Evolutionary conservation across 1,140 invertebrate genomes (phyloP), one percentile per base, ranked within the genome.

Genomic region (Trichogramma pretiosum): DNA sequence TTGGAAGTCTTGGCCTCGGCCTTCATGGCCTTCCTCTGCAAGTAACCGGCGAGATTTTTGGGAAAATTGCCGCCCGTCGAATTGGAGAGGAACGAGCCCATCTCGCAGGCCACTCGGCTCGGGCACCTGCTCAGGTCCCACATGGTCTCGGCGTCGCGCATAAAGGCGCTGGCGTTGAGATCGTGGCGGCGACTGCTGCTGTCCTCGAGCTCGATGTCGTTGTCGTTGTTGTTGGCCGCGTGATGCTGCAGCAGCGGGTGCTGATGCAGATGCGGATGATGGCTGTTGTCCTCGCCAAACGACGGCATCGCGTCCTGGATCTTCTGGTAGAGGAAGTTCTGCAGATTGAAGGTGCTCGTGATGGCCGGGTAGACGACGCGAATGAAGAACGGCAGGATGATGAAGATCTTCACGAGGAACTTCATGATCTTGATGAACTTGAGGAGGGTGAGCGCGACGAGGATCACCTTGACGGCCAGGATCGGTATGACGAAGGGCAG

Each of bases 381-480:
- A 8, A 58, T 28, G 5, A 64, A 33, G n/a, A 64, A 57, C 8
- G 62, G 62, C 22, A 64, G 5, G 3, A 64, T 18, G 7, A 64
- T 55, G 10, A 56, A 54, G 10, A 64, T 16, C 35, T 64, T 64
- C 0, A 62, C 24, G 4, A 58, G 33, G 2, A 64, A 28, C 36
- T 62, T 64, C 2, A 62, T 35, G 0, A 55, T 24, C 40, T 58
- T 56, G 18, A 64, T 47, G 39, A 64, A 56, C 48, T 62, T 64
- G 34, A 62, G 53, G n/a, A 64, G 37, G 37, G 59, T 62, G 9
- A 64, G 48, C 0, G 52, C 55, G 1, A 64, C 35, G 13, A 64
- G 34, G 11, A 56, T 46, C 2, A 56, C 33, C 23, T 62, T 64
- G 0, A 62, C 5, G 0, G 54, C 14, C 4, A 64, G n/a, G 0